Evolutionary conservation across 2,888 invertebrate genomes (phyloP), one percentile per base, ranked within the genome.

Genomic region (Thelaira solivaga): DNA sequence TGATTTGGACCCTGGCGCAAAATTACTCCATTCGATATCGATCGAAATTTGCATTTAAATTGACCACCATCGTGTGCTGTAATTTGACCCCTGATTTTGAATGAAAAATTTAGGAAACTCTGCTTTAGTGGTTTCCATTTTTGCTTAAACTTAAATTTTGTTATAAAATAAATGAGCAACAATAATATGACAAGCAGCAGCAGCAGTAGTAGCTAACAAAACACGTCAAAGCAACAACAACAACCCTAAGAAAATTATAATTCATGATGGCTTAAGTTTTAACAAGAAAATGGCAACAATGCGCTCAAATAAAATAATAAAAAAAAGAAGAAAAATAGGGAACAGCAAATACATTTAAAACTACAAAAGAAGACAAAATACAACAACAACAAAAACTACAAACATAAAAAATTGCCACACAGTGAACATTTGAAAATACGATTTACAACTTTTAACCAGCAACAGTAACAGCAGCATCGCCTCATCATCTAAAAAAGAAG

Each of bases 211-310:
- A 45, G 61, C 71, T 45, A 47, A 41, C 6, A 36, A 45, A 34
- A 62, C 43, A n/a, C n/a, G n/a, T n/a, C n/a, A n/a, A n/a, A n/a
- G n/a, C 8, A 26, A 29, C 45, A 51, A 53, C 20, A 73, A 59
- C 36, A 65, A 68, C 24, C n/a, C n/a, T n/a, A n/a, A n/a, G n/a
- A n/a, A 73, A 62, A 64, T 78, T 59, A 69, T 74, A 78, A 74
- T 61, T 78, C 74, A 74, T 69, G 53, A 16, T 55, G 65, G 64
- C 53, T 78, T 74, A 69, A 49, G 49, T 59, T 65, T 11, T 31
- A 43, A 69, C 53, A 59, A 57, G 43, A 45, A 51, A 64, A 41
- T 26, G 26, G 61, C 31, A 55, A 55, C 41, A 64, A 34, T 13
- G 20, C 24, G 13, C 13, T 13, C 22, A 13, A 41, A 34, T 4